phyloP scores from a whole-genome alignment of 2,888 invertebrate genomes.

The Drosophila nigritarsus region DNA sequence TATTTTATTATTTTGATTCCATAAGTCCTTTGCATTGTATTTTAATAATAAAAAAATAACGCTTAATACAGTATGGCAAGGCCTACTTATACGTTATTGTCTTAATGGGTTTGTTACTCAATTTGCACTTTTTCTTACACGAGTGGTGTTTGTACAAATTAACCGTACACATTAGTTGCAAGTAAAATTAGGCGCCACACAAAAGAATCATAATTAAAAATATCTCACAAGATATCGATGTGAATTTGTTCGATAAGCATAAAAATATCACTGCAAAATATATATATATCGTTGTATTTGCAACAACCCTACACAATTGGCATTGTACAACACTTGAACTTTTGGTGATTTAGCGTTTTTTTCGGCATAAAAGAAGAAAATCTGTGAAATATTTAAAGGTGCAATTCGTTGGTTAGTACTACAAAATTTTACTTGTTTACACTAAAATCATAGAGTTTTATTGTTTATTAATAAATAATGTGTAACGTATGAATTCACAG shows the following conservation, averaged over 20 bases:
- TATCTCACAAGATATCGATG: neutral
- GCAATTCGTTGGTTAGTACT: constrained; percentile 68
- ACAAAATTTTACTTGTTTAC: constrained; percentile 8
- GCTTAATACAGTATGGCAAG: neutral
- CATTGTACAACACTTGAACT: constrained; percentile 44
- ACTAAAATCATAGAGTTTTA: constrained; percentile 7
- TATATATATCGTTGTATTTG: neutral
- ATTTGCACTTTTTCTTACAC: neutral
- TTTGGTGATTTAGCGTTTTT: constrained; percentile 69
- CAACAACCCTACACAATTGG: constrained; percentile 17
- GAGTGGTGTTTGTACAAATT: neutral
- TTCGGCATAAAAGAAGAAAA: constrained; percentile 76
- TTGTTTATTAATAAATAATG: constrained; percentile 36
- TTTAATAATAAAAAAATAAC: neutral
- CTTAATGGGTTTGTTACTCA: neutral
- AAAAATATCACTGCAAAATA: neutral
- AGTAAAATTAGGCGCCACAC: neutral
- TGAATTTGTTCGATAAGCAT: neutral
- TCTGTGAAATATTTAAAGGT: constrained; percentile 54
- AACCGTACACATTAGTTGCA: neutral
- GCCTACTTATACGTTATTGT: neutral
- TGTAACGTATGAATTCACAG: constrained; percentile 46
- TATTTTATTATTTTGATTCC: neutral
- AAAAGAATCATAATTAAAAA: neutral
- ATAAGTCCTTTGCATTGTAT: neutral